Evolutionary conservation across 2,888 invertebrate genomes (phyloP).

Genomic region (Hydriomena furcata): DNA sequence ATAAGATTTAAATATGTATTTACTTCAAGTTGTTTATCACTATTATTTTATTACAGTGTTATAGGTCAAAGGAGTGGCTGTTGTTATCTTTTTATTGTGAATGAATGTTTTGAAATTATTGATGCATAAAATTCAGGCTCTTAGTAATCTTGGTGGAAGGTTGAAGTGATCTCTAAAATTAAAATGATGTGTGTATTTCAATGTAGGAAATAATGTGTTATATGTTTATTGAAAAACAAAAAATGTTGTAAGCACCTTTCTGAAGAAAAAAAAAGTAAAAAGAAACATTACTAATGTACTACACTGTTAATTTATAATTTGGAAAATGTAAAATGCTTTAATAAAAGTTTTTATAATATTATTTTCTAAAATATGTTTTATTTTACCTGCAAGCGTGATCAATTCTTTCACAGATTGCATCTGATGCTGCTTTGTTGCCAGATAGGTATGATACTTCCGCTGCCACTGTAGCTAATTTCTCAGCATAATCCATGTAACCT

Average conservation of each 20-base stretch:
- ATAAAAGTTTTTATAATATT: slow-evolving; percentile 46
- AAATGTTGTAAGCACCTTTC: slow-evolving; percentile 12
- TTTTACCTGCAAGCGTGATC: slow-evolving; percentile 73
- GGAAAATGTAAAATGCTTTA: slow-evolving; percentile 50
- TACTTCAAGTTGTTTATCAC: slow-evolving; percentile 36
- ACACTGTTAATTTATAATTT: slow-evolving; percentile 27
- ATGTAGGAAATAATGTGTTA: neutral
- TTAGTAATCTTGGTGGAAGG: slow-evolving; percentile 2
- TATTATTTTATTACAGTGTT: slow-evolving; percentile 59
- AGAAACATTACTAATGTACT: slow-evolving; percentile 37
- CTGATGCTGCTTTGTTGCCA: slow-evolving; percentile 78
- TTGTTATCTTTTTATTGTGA: slow-evolving; percentile 51
- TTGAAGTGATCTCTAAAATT: slow-evolving; percentile 18
- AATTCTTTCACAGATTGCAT: slow-evolving; percentile 80
- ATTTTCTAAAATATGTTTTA: slow-evolving; percentile 26
- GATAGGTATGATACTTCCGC: slow-evolving; percentile 82
- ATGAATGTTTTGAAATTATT: slow-evolving; percentile 40
- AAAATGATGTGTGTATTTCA: slow-evolving; percentile 6
- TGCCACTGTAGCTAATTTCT: slow-evolving; percentile 77
- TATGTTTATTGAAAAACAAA: slow-evolving; percentile 8
- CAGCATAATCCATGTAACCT: slow-evolving; percentile 84
- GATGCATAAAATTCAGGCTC: slow-evolving; percentile 10
- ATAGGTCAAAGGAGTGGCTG: slow-evolving; percentile 61
- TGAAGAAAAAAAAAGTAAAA: slow-evolving; percentile 34
- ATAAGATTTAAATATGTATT: slow-evolving; percentile 43